Conservation (phyloP, 2,888 invertebrate genomes). For the Mythimna ferrago region DNA sequence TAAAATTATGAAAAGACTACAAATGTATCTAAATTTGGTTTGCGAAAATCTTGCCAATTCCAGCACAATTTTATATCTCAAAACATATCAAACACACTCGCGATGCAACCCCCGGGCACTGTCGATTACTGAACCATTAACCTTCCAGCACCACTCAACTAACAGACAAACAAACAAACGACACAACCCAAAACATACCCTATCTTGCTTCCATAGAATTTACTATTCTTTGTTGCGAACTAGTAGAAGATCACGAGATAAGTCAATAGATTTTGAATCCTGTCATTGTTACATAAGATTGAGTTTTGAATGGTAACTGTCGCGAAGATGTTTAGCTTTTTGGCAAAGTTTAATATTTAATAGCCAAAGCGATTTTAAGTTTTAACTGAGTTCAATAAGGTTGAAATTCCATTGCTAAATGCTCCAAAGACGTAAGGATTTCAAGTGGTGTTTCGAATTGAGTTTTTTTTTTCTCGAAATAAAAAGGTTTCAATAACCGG, state of each 20-base stretch:
- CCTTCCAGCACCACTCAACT: slow-evolving; percentile 69
- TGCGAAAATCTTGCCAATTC: slow-evolving; percentile 45
- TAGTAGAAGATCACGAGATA: slow-evolving; percentile 8
- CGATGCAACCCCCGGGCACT: slow-evolving; percentile 72
- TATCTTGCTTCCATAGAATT: slow-evolving; percentile 43
- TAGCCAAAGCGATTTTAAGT: slow-evolving; percentile 9
- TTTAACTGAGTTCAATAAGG: slow-evolving; percentile 43
- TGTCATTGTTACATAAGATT: slow-evolving; percentile 34
- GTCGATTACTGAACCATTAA: slow-evolving; percentile 87
- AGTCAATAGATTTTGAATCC: slow-evolving; percentile 13
- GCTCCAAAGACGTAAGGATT: slow-evolving; percentile 52
- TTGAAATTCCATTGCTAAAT: slow-evolving; percentile 63
- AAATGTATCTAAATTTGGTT: too few relatives aligned
- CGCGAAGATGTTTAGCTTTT: slow-evolving; percentile 48
- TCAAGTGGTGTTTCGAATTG: slow-evolving; percentile 71
- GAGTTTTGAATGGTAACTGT: slow-evolving; percentile 39
- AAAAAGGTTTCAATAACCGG: slow-evolving; percentile 80
- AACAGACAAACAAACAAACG: slow-evolving; percentile 50
- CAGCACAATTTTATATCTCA: slow-evolving; percentile 46
- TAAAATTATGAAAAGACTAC: too few relatives aligned
- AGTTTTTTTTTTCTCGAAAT: slow-evolving; percentile 69
- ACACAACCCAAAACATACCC: slow-evolving; percentile 60
- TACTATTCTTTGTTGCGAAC: slow-evolving; percentile 25
- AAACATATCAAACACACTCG: slow-evolving; percentile 84
- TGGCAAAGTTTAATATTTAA: slow-evolving; percentile 8